phyloP scores from a whole-genome alignment of 2,888 invertebrate species.

The Ochropleura leucogaster region DNA sequence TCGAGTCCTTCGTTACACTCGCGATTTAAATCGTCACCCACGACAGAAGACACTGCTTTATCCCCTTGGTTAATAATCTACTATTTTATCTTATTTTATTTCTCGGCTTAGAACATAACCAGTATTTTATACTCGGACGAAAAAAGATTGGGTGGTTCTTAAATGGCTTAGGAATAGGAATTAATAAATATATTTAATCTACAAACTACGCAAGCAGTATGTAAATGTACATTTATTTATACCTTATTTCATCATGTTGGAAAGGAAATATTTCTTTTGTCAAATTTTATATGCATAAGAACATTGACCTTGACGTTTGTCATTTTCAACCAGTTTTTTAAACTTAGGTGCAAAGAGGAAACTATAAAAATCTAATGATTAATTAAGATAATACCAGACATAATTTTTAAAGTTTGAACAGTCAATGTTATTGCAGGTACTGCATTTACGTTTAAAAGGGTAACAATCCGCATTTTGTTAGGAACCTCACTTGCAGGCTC shows the following conservation, averaged over 20 bases:
- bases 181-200: background rate
- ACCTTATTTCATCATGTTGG: slow-evolving; percentile 9
- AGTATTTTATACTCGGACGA: background rate
- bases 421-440: background rate
- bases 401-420: background rate
- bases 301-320: slow-evolving; percentile 24
- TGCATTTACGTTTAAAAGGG: background rate
- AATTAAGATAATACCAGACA: background rate
- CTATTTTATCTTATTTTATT: slow-evolving; percentile 13
- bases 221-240: slow-evolving; percentile 20
- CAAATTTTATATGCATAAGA: slow-evolving; percentile 1
- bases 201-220: background rate
- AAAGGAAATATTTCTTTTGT: slow-evolving; percentile 1
- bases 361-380: background rate
- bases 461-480: background rate
- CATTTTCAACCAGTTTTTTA: slow-evolving; percentile 15
- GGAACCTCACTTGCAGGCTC: background rate
- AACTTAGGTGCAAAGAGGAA: slow-evolving; percentile 3
- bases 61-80: no score
- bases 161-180: background rate
- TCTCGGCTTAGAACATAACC: background rate
- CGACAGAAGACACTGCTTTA: no score
- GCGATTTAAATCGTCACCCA: no score
- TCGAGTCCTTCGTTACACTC: no score
- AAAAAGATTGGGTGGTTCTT: background rate